phyloP scores from a whole-genome alignment of 2,888 invertebrate species.

The Elmis aenea region DNA sequence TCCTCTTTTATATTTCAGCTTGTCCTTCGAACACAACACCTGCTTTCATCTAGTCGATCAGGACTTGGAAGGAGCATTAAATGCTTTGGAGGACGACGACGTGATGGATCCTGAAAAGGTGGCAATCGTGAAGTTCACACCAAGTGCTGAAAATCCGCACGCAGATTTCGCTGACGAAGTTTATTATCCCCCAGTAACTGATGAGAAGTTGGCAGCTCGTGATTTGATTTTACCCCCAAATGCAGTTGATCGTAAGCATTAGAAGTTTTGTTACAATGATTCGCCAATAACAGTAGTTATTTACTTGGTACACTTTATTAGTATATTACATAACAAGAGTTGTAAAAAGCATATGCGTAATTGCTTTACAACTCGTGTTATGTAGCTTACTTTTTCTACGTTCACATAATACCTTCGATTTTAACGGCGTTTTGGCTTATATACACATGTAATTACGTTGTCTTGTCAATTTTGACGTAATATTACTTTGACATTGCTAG shows the following conservation, averaged over 20 bases:
- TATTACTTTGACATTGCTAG: too few relatives aligned
- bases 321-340: too few relatives aligned
- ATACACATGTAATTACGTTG: too few relatives aligned
- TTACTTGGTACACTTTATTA: background rate
- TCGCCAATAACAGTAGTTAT: background rate
- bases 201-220: slow-evolving; percentile 44
- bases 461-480: too few relatives aligned
- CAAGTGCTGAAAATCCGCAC: slow-evolving; percentile 57
- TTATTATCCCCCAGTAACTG: slow-evolving; percentile 64
- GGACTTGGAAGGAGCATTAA: slow-evolving; percentile 51
- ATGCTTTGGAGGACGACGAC: slow-evolving; percentile 50
- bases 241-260: slow-evolving; percentile 44
- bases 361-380: too few relatives aligned
- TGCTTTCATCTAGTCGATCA: slow-evolving; percentile 51
- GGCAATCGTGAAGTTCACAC: slow-evolving; percentile 76
- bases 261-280: too few relatives aligned
- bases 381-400: too few relatives aligned
- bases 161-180: slow-evolving; percentile 76
- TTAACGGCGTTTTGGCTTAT: too few relatives aligned
- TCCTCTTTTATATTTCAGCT: slow-evolving; percentile 38
- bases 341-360: too few relatives aligned
- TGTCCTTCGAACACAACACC: slow-evolving; percentile 46
- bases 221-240: slow-evolving; percentile 51
- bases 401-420: too few relatives aligned
- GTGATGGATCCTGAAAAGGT: slow-evolving; percentile 62